Conservation (phyloP, 2,113 vertebrate genomes). For the Crotophaga sulcirostris region DNA sequence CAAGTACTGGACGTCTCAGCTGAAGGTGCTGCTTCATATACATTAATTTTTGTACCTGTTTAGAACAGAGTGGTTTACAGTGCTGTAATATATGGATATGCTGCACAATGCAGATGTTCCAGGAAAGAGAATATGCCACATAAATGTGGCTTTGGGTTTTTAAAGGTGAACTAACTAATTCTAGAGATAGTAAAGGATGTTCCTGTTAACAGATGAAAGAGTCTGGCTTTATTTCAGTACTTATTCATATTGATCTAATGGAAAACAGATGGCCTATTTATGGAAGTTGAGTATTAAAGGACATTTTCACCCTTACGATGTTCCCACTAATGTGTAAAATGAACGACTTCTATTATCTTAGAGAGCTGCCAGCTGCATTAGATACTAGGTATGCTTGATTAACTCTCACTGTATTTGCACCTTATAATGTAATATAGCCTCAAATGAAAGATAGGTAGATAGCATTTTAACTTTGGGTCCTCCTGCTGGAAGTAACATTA, state of each 20-base stretch:
- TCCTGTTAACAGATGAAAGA: neutral
- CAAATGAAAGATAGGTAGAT: constrained; percentile 21
- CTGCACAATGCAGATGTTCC: neutral
- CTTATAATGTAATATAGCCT: neutral
- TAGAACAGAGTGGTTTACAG: neutral
- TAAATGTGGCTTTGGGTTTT: neutral
- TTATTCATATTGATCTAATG: constrained; percentile 68
- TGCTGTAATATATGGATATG: neutral
- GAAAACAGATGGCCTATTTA: constrained; percentile 77
- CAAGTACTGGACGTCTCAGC: neutral
- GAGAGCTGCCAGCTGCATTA: constrained; percentile 63
- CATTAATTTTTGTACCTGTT: neutral
- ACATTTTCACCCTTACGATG: constrained; percentile 74
- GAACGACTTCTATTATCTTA: constrained; percentile 66
- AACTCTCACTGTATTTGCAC: constrained; percentile 52
- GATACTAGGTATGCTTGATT: constrained; percentile 65
- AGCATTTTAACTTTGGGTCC: neutral
- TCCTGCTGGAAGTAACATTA: constrained; percentile 12
- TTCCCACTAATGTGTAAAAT: constrained; percentile 70
- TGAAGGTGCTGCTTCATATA: neutral
- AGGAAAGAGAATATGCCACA: neutral
- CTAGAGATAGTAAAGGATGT: neutral
- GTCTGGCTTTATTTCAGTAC: constrained; percentile 16
- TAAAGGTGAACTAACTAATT: neutral
- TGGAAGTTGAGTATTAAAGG: constrained; percentile 68